Evolutionary conservation across 2,113 vertebrate genomes (phyloP), one percentile per base, ranked within the genome.

Genomic region (Sus scrofa): DNA sequence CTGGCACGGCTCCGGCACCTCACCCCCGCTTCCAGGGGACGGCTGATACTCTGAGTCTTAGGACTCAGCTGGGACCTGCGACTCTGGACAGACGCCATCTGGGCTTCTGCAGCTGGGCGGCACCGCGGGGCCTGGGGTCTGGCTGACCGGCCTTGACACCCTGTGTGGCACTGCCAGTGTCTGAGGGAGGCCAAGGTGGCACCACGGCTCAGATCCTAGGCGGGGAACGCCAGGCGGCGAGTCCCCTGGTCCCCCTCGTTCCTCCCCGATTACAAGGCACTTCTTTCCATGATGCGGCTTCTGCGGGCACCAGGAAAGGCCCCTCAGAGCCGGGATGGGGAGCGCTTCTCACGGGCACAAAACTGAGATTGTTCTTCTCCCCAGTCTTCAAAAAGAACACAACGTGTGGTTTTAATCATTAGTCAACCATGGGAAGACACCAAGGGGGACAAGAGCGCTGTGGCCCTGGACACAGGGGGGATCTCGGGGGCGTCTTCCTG

Each of bases 11-110:
- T 44, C 44, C 4, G 44, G 44, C 30, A 30, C 63, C 62, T 86
- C 50, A 67, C 11, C 30, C 52, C 32, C 19, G 44, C 26, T 78
- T 67, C 77, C 26, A 58, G 50, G 62, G 58, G 82, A 8, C 16
- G 14, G 77, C 67, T 94, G 70, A 93, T 44, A 50, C 50, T 77
- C 75, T 56, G 79, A 82, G 77, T 78, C 58, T 92, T 50, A 44
- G 52, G 58, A 82, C 20, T 94, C 82, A 63, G 68, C 37, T 79
- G 2, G 12, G 50, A 54, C n/a, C 82, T 37, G 91, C 78, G 65
- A 37, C 37, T 54, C 52, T 52, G 68, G 34, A 92, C 14, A 74
- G 90, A 94, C 86, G 85, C 60, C 75, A 94, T 60, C 50, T 63
- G 68, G 60, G 54, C 73, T 88, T 73, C 22, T n/a, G 60, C 44